Evolutionary conservation across 2,888 invertebrate genomes (phyloP).

Genomic region (Hipparchia sbordonii): DNA sequence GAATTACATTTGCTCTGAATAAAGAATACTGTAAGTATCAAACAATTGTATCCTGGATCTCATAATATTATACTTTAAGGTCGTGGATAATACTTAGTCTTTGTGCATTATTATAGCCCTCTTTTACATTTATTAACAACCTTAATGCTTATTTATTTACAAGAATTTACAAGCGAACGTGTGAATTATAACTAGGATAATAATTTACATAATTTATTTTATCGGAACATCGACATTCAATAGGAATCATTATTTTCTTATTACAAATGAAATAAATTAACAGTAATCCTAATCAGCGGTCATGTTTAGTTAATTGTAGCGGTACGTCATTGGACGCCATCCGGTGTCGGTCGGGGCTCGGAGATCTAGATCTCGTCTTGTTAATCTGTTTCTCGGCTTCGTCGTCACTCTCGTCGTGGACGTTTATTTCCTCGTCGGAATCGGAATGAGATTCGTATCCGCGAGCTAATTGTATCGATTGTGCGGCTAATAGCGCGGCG

Average conservation of each 20-base stretch:
- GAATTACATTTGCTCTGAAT: slow-evolving; percentile 22
- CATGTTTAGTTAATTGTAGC: slow-evolving; percentile 88
- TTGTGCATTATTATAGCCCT: slow-evolving; percentile 66
- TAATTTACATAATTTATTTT: slow-evolving; percentile 63
- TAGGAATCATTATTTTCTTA: slow-evolving; percentile 65
- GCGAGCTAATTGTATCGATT: slow-evolving; percentile 73
- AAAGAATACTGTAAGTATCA: slow-evolving; percentile 24
- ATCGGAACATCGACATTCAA: slow-evolving; percentile 66
- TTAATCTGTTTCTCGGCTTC: slow-evolving; percentile 77
- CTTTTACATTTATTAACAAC: slow-evolving; percentile 64
- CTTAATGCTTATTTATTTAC: slow-evolving; percentile 70
- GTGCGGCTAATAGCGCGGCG: slow-evolving; percentile 81
- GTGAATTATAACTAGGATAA: slow-evolving; percentile 51
- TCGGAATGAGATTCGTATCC: slow-evolving; percentile 82
- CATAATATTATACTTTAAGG: slow-evolving; percentile 16
- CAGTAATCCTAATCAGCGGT: slow-evolving; percentile 77
- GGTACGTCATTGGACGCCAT: slow-evolving; percentile 80
- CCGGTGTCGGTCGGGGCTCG: slow-evolving; percentile 68
- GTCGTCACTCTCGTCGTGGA: slow-evolving; percentile 89
- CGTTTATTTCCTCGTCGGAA: slow-evolving; percentile 92
- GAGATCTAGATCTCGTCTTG: slow-evolving; percentile 73
- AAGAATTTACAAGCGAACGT: slow-evolving; percentile 70
- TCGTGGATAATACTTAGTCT: slow-evolving; percentile 45
- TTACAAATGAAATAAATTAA: slow-evolving; percentile 60
- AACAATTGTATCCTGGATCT: slow-evolving; percentile 38